Conservation (phyloP, 2,888 invertebrate genomes). For the Drosophila barbarae region DNA sequence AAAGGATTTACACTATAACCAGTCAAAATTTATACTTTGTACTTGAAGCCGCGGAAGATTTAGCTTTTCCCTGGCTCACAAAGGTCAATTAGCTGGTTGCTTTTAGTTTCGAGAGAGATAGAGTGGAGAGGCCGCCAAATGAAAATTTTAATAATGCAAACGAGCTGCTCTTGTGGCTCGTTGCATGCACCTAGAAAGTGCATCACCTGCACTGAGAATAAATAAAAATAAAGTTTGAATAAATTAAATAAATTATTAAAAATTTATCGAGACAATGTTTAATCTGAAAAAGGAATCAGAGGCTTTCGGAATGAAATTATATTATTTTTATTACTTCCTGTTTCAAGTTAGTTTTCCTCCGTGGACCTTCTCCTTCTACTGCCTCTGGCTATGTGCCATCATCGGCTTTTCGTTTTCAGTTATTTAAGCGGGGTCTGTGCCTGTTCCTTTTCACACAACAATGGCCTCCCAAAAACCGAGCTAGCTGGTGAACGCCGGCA, state of each 20-base stretch:
- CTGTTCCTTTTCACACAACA: slow-evolving; percentile 53
- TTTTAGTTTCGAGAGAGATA: slow-evolving; percentile 15
- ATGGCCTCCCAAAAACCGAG: slow-evolving; percentile 43
- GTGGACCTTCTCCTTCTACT: slow-evolving; percentile 1
- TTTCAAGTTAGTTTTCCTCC: neutral
- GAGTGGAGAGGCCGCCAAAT: slow-evolving; percentile 41
- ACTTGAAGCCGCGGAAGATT: slow-evolving; percentile 8
- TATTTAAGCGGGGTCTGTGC: slow-evolving; percentile 63
- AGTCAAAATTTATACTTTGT: neutral
- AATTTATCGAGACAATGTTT: too few relatives aligned
- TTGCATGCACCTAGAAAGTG: slow-evolving; percentile 49
- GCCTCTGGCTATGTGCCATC: slow-evolving; percentile 62
- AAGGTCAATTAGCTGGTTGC: slow-evolving; percentile 33
- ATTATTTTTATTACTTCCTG: neutral
- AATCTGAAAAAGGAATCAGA: neutral
- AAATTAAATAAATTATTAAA: too few relatives aligned
- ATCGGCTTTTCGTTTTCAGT: slow-evolving; percentile 69
- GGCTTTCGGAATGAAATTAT: neutral
- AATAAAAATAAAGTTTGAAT: too few relatives aligned
- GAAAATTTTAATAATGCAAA: slow-evolving; percentile 73
- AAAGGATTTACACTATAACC: neutral
- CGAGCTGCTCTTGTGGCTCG: slow-evolving; percentile 50
- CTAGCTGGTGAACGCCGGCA: slow-evolving; percentile 48
- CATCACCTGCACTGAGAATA: slow-evolving; percentile 19
- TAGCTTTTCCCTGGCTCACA: neutral